phyloP scores from a whole-genome alignment of 2,113 vertebrate species.

The Panurus biarmicus region DNA sequence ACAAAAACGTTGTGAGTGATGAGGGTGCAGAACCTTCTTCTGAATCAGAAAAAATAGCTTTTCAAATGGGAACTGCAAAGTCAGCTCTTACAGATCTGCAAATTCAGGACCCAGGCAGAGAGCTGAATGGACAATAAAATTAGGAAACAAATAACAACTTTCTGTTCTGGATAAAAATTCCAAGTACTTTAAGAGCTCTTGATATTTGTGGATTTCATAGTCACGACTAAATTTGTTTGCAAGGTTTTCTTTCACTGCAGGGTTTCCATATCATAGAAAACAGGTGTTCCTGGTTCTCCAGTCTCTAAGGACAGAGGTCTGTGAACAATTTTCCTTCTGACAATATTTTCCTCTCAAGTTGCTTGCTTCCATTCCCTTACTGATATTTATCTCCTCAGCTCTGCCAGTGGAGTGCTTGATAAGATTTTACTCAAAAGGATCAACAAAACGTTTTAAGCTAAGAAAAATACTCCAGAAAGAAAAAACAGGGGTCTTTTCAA shows the following conservation, averaged over 20 bases:
- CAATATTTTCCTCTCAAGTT: background rate
- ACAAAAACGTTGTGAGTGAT: background rate
- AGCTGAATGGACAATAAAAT: background rate
- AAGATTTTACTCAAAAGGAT: background rate
- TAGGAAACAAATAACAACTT: background rate
- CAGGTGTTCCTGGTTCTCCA: background rate
- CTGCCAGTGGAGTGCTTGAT: background rate
- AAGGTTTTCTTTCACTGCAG: background rate
- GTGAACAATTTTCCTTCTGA: background rate
- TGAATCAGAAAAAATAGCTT: background rate
- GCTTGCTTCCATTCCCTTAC: background rate
- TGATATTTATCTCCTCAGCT: background rate
- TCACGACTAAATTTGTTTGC: background rate
- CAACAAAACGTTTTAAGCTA: background rate
- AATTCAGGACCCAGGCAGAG: background rate
- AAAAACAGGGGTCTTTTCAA: background rate
- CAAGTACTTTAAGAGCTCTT: background rate
- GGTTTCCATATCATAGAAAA: background rate
- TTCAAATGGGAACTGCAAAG: background rate
- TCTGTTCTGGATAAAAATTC: background rate
- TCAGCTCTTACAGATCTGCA: background rate
- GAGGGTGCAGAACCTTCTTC: background rate
- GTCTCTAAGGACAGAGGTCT: background rate
- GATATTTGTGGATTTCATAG: background rate
- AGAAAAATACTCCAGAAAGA: background rate